Base-by-base conservation (phyloP, 2,797 vertebrate genomes). In the Gastrophryne carolinensis region DNA sequence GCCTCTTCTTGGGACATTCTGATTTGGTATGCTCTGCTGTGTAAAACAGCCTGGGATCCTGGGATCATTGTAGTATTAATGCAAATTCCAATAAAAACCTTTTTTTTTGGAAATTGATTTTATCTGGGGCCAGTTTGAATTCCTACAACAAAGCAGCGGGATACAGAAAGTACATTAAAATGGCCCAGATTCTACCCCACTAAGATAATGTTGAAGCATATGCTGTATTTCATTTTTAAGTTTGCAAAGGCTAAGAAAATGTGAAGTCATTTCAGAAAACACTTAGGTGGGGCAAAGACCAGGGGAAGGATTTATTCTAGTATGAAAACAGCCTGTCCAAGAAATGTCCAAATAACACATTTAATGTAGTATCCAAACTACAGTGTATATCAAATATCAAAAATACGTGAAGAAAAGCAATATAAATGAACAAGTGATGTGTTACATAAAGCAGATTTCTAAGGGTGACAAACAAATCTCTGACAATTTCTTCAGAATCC, bases 191-290 rank as follows among this genome's bases (percentile, higher is more conserved):
- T n/a, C n/a, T n/a, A n/a, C n/a, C n/a, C n/a, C n/a, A n/a, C n/a
- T n/a, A n/a, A n/a, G n/a, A n/a, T n/a, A n/a, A n/a, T n/a, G n/a
- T n/a, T n/a, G n/a, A n/a, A n/a, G n/a, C n/a, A n/a, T n/a, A n/a
- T n/a, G n/a, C n/a, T n/a, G n/a, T n/a, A n/a, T n/a, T n/a, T n/a
- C n/a, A n/a, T n/a, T n/a, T n/a, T 65, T 2, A 29, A 19, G 23
- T 27, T 32, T 34, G 15, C 3, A 34, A 19, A 15, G 5, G 61
- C 72, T 37, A 47, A 65, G 37, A 64, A 73, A 73, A 57, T 56
- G 72, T 34, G 47, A 41, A 56, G 37, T 73, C 35, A 57, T 35
- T 65, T 61, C 61, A 73, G 61, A 73, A 73, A 65, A 56, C 44
- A 57, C 17, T 65, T 73, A 50, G 61, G 61, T 73, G 61, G 72